phyloP scores from a whole-genome alignment of 2,888 invertebrate genomes.

The Zeuzera pyrina region DNA sequence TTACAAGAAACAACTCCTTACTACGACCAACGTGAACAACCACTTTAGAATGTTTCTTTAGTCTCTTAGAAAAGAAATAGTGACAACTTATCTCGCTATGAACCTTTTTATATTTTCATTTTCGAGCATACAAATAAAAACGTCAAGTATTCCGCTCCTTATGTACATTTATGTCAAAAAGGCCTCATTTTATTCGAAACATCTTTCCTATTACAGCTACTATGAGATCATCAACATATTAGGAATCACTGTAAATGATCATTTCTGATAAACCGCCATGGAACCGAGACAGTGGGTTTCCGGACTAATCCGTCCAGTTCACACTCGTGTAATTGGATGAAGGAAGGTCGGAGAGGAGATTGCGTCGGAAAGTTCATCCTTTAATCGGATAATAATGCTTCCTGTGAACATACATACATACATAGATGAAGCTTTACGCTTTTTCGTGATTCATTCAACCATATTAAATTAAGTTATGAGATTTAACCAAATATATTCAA shows the following conservation, averaged over 20 bases:
- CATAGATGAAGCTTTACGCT: background rate
- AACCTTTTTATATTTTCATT: background rate
- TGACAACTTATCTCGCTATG: constrained; percentile 17
- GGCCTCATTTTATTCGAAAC: too few species aligned
- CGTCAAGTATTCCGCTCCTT: too few species aligned
- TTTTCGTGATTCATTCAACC: too few species aligned
- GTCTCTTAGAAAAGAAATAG: constrained; percentile 39
- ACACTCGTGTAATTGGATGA: constrained; percentile 68
- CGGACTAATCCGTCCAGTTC: constrained; percentile 56
- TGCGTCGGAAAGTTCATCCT: constrained; percentile 44
- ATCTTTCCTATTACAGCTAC: too few species aligned
- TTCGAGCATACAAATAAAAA: background rate
- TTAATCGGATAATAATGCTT: constrained; percentile 64
- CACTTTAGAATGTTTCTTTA: constrained; percentile 52
- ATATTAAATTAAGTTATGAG: too few species aligned
- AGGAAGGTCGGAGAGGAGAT: constrained; percentile 54
- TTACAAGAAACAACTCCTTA: constrained; percentile 62
- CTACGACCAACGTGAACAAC: constrained; percentile 43
- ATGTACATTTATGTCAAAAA: too few species aligned
- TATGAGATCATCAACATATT: too few species aligned
- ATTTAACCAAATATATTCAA: too few species aligned
- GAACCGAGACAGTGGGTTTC: too few species aligned
- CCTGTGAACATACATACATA: constrained; percentile 13
- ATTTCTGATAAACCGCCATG: too few species aligned
- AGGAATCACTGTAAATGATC: too few species aligned